Evolutionary conservation across 2,113 vertebrate genomes (phyloP).

Genomic region (Neolamprologus cancellatus): DNA sequence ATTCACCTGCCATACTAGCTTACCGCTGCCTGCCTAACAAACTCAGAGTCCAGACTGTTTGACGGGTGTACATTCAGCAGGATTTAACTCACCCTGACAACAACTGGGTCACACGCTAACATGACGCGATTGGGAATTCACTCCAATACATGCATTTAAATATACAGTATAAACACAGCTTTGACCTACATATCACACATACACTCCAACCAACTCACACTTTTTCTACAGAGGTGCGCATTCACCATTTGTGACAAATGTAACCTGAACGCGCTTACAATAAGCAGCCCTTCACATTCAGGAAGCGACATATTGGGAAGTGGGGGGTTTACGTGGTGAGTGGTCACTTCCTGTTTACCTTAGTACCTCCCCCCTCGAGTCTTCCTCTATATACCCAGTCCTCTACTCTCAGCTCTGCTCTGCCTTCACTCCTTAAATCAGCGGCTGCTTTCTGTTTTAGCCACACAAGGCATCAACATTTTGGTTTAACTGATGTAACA

Average conservation of each 20-base stretch:
- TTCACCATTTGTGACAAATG: background rate
- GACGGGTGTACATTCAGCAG: constrained; percentile 17
- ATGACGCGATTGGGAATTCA: background rate
- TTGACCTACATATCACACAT: constrained; percentile 24
- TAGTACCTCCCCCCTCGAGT: background rate
- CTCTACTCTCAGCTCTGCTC: background rate
- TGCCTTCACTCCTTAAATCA: background rate
- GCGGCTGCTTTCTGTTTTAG: background rate
- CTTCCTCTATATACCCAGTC: background rate
- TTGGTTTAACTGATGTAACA: background rate
- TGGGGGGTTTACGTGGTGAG: background rate
- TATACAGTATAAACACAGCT: background rate
- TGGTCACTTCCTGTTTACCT: constrained; percentile 61
- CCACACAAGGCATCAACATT: background rate
- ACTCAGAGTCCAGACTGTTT: background rate
- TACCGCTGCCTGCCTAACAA: background rate
- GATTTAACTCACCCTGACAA: constrained; percentile 39
- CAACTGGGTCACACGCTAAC: constrained; percentile 30
- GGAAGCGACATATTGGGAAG: constrained; percentile 35
- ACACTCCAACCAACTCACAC: background rate
- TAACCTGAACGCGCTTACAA: background rate
- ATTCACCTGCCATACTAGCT: constrained; percentile 7
- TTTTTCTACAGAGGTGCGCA: background rate
- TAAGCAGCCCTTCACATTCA: background rate
- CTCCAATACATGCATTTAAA: background rate